Evolutionary conservation across 2,797 vertebrate species (phyloP).

Genomic region (Falco columbarius): DNA sequence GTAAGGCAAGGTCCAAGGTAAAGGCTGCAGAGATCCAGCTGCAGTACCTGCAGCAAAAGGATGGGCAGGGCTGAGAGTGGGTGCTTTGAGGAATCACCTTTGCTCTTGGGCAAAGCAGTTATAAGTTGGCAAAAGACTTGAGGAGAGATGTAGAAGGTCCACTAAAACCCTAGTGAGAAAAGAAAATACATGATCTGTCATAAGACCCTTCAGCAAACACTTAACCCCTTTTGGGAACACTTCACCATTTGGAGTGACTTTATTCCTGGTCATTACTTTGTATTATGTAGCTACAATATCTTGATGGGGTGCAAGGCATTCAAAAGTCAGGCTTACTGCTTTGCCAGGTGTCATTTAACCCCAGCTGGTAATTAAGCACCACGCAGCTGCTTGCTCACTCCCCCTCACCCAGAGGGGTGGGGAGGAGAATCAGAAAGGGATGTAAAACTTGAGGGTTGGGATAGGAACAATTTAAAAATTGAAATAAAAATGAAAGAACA

Average conservation of each 20-base stretch:
- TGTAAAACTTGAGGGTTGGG: no score
- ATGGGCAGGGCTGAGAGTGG: neutral
- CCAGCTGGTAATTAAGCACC: no score
- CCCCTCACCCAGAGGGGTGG: no score
- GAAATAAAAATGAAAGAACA: no score
- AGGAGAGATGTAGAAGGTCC: neutral
- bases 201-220: neutral
- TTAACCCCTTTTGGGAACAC: neutral
- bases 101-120: neutral
- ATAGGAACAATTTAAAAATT: no score
- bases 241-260: neutral
- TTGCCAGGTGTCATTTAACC: neutral
- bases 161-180: neutral
- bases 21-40: neutral
- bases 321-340: neutral
- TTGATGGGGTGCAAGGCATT: neutral
- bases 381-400: no score
- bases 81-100: neutral
- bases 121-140: neutral
- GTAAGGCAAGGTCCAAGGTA: neutral
- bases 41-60: neutral
- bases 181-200: neutral
- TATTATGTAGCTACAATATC: neutral
- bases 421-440: no score
- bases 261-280: accelerated